phyloP scores from a whole-genome alignment of 2,113 vertebrate genomes.

The Hippocampus barbouri region DNA sequence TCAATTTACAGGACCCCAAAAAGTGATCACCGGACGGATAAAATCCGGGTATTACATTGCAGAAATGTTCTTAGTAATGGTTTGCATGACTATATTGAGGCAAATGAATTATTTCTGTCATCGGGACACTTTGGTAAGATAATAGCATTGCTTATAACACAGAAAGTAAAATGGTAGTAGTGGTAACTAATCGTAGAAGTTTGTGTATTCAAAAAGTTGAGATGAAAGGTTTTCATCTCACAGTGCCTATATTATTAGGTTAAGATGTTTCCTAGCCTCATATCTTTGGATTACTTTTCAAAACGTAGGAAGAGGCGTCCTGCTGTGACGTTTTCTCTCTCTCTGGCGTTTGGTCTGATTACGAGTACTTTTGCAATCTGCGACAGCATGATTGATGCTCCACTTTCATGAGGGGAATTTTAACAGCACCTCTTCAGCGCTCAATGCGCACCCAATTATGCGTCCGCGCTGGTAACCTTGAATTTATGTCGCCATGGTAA shows the following conservation, averaged over 20 bases:
- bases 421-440: constrained; percentile 97
- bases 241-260: neutral
- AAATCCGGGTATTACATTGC: neutral
- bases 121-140: neutral
- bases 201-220: neutral
- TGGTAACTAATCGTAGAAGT: neutral
- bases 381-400: constrained; percentile 96
- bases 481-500: constrained; percentile 99
- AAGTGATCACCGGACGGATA: neutral
- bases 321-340: constrained; percentile 82
- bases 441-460: constrained; percentile 99
- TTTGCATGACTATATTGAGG: neutral
- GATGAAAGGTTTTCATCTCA: neutral
- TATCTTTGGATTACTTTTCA: constrained; percentile 46
- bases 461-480: constrained; percentile 99
- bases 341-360: constrained; percentile 89
- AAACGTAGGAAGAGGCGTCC: constrained; percentile 56
- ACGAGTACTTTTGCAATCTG: constrained; percentile 89
- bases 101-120: too few species aligned
- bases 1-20: neutral
- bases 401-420: constrained; percentile 98
- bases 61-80: neutral
- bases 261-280: constrained; percentile 9
- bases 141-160: neutral
- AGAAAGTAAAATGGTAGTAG: neutral